Evolutionary conservation across 2,797 vertebrate genomes (phyloP), one percentile per base, ranked within the genome.

Genomic region (Molothrus ater): DNA sequence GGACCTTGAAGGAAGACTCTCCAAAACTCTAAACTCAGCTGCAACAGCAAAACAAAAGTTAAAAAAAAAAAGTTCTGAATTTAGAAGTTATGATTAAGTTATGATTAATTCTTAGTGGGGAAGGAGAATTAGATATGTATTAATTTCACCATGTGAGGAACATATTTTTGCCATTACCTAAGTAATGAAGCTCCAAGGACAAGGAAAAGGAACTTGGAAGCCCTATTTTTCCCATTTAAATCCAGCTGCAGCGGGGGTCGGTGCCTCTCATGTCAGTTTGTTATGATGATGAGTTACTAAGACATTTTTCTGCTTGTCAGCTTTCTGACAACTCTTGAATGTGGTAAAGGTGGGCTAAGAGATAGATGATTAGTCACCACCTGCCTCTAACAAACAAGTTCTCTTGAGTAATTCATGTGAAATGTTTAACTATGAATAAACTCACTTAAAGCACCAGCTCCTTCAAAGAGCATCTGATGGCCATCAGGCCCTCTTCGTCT

Each of bases 321-420:
- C 75, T 85, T 68, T 87, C 47, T 97, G 91, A 94, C 92, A 96
- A 43, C 59, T 82, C 65, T 61, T 93, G 69, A 95, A 92, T 80
- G 54, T 82, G 83, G 73, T 88, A 95, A 95, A 97, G 75, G 56
- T 96, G 93, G 95, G 89, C 70, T 96, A 95, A 66, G 88, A 80
- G 73, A 92, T 80, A 80, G 73, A 92, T 80, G 91, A 96, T 97
- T 96, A 96, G 84, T 97, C 90, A 92, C 64, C 66, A 83, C 85
- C 86, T 94, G 91, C 80, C 85, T 93, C 84, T 88, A 97, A 94
- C 79, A 87, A 96, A 96, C 70, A 93, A 93, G 63, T 43, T 91
- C 64, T 91, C 53, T 86, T 95, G 63, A 92, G 88, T 83, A 90
- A 95, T 74, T 85, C 43, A 38, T 92, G 64, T 68, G 85, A 93